Evolutionary conservation across 2,888 invertebrate species (phyloP).

Genomic region (Nudaria mundana): DNA sequence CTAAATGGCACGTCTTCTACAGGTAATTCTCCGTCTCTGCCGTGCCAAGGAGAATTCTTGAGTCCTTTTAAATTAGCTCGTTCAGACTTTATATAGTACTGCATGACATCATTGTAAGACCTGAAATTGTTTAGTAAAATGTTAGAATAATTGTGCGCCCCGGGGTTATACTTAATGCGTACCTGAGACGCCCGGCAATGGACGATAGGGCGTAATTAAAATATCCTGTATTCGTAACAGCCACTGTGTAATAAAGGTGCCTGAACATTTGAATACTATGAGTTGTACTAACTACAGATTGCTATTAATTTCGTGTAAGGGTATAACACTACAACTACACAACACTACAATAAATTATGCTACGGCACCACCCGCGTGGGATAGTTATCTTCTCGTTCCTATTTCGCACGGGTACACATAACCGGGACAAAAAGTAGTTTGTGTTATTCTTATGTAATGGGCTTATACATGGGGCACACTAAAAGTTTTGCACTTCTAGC

Average conservation of each 20-base stretch:
- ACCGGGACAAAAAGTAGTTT: too few species aligned
- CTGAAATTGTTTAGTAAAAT: slow-evolving; percentile 38
- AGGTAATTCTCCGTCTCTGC: slow-evolving; percentile 81
- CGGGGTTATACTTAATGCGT: too few species aligned
- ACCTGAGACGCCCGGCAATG: too few species aligned
- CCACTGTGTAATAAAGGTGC: not conserved
- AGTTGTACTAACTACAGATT: not conserved
- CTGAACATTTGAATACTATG: not conserved
- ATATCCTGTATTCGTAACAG: not conserved
- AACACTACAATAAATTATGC: too few species aligned
- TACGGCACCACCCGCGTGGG: too few species aligned
- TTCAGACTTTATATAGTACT: slow-evolving; percentile 84
- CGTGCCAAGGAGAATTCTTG: slow-evolving; percentile 79
- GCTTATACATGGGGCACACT: too few species aligned
- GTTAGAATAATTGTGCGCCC: not conserved
- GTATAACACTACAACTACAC: not conserved
- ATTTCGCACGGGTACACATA: too few species aligned
- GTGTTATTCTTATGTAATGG: too few species aligned
- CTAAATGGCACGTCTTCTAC: slow-evolving; percentile 83
- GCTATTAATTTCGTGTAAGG: not conserved
- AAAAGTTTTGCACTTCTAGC: too few species aligned
- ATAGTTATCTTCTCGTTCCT: too few species aligned
- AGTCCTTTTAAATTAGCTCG: slow-evolving; percentile 68
- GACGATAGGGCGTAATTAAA: too few species aligned
- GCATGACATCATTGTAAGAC: slow-evolving; percentile 82